Base-by-base conservation (phyloP, 1,140 invertebrate species). In the Polypedilum pembai region DNA sequence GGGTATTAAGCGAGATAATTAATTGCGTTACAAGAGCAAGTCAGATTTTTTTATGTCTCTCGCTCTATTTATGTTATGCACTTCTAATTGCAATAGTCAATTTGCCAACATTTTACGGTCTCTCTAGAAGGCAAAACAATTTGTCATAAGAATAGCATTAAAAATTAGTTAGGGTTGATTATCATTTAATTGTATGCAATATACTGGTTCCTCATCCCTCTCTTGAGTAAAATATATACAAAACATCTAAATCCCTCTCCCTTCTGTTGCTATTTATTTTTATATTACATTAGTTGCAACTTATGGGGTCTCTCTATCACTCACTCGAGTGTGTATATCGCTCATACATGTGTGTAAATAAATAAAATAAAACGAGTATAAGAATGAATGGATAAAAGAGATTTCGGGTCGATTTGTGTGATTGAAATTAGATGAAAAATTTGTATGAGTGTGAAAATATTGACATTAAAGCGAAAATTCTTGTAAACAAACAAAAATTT, bases 41-140 rank as follows among this genome's bases (percentile, higher is more conserved):
- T 33, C 24, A 33, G 24, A 33, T 33, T 80, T 80, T n/a, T 80
- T 80, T 78, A 80, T 80, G 80, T 80, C 78, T 78, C 78, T 79
- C 76, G 79, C 79, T 80, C 80, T 80, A 79, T 75, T 79, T 79
- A 79, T 80, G 79, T 80, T 80, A 79, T 79, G 79, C 79, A 78
- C 79, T 76, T 66, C 75, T 40, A 45, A 45, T 40, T 69, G 75
- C 45, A n/a, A 12, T 56, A 56, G n/a, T 56, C 45, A 56, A 56
- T 56, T 56, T 56, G 45, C n/a, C n/a, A 56, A 56, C 10, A 56
- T 56, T 56, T 45, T 56, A n/a, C 45, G n/a, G n/a, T 56, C 24
- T 56, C 45, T 56, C 24, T 33, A 5, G 5, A 33, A 33, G 5
- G 24, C 24, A 56, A 56, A 56, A 56, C 45, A 56, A 56, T 56